phyloP scores from a whole-genome alignment of 2,888 invertebrate genomes.

The Drosophila maculinotata region DNA sequence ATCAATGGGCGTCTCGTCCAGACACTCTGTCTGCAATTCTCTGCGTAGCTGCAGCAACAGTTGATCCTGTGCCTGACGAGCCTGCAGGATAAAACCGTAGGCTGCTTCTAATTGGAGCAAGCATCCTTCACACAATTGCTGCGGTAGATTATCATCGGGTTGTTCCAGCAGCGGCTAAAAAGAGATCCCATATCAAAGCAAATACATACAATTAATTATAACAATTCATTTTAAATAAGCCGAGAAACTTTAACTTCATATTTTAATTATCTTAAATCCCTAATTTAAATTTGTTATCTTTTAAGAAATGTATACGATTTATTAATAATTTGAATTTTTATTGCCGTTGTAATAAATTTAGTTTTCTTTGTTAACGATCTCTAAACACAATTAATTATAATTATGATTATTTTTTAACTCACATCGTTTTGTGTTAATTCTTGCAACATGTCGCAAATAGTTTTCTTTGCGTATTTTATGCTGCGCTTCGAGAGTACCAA shows the following conservation, averaged over 20 bases:
- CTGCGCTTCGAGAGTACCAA: conserved; percentile 36
- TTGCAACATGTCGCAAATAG: conserved; percentile 54
- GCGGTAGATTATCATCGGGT: conserved; percentile 59
- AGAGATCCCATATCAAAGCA: background rate
- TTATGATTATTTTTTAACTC: conserved; percentile 12
- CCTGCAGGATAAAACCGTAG: conserved; percentile 72
- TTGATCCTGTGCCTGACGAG: conserved; percentile 62
- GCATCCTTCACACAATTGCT: conserved; percentile 67
- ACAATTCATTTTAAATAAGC: too few relatives aligned
- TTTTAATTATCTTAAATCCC: too few relatives aligned
- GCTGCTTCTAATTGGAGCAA: conserved; percentile 66
- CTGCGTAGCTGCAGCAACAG: conserved; percentile 43
- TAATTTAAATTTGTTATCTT: too few relatives aligned
- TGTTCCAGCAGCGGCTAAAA: conserved; percentile 47
- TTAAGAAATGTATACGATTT: too few relatives aligned
- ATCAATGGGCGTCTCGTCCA: conserved; percentile 78
- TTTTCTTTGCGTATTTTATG: conserved; percentile 50
- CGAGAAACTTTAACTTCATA: too few relatives aligned
- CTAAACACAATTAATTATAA: too few relatives aligned
- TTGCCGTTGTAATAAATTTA: too few relatives aligned
- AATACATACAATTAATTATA: too few relatives aligned
- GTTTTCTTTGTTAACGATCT: too few relatives aligned
- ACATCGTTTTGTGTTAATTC: conserved; percentile 70
- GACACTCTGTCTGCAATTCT: conserved; percentile 44
- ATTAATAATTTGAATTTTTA: too few relatives aligned